Evolutionary conservation across 1,140 invertebrate species (phyloP), one percentile per base, ranked within the genome.

Genomic region (Anagrus nilaparvatae): DNA sequence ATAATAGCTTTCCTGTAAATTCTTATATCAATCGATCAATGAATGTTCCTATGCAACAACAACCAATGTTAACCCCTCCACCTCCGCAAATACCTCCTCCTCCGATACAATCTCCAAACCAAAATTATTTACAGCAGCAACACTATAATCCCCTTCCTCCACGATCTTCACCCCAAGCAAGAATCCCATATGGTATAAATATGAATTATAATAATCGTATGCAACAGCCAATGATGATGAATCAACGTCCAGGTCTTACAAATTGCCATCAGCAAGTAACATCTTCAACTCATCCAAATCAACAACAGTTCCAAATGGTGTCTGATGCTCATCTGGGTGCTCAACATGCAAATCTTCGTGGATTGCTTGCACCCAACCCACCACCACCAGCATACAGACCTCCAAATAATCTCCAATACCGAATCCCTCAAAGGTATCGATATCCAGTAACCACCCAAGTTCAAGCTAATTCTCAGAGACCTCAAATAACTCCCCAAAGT

Each of bases 281-380:
- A 5, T 72, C 70, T 3, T 72, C 70, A 3, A 72, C 70, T 0
- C 72, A 66, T 60, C 72, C 73, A 7, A 65, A 66, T 48, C 55
- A 59, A 17, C 51, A 59, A 34, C 55, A 52, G 14, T 42, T 42
- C 12, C 53, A 55, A 24, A 46, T 58, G 36, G 58, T 61, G 40
- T 58, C 65, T 34, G 53, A 63, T 16, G 64, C 67, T 36, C 65
- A 65, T 39, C 52, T 63, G 19, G 54, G 54, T 17, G n/a, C n/a
- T 47, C 65, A 63, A 40, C 65, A 62, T 25, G 49, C 63, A 0
- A 66, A 56, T 52, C 47, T 69, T 18, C 54, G 66, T 17, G 64
- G 64, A 3, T 52, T 69, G 16, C 44, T 69, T 1, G 60, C 61
- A 18, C 63, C 65, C 30, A 65, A 59, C 55, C 58, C 61, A 31